Base-by-base conservation (phyloP, 2,888 invertebrate genomes). In the Stictocephala bisonia region DNA sequence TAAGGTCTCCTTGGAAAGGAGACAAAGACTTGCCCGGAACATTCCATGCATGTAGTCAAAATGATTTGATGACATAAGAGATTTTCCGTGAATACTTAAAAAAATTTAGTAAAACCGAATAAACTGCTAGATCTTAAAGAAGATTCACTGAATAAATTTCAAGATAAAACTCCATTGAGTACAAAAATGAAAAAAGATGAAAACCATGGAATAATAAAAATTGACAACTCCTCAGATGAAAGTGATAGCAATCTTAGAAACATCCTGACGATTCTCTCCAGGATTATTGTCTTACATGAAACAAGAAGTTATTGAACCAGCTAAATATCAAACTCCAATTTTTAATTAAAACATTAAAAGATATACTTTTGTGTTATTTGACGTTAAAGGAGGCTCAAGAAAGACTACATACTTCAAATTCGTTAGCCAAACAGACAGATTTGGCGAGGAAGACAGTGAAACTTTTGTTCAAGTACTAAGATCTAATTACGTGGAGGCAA, bases 1-100 rank as follows among this genome's bases (percentile, higher is more conserved):
- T 81, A 20, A 83, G 83, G 81, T 80, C 82, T 74, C 75, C 80
- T 64, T 83, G 81, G 82, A 76, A 79, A 60, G 80, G 81, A 22
- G 74, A 76, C 51, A 72, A 75, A 67, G 79, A 73, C 0, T 82
- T 76, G 75, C 79, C 80, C 41, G 78, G 76, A 11, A 81, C 80
- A 18, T 50, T 74, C 4, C 80, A 80, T 70, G 79, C 81, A 1
- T 78, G 79, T 6, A 81, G 78, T 13, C 72, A 69, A 51, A 81
- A 82, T 67, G 81, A 80, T 1, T 82, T 81, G 81, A 82, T 83
- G 79, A 80, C 82, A 56, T 75, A 77, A 2, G 75, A 78, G 0
- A 76, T 82, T 11, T 82, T 81, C 68, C n/a, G n/a, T n/a, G 11
- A 31, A 31, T 31, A 9, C n/a, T n/a, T n/a, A n/a, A n/a, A n/a